A percentile compares a stretch with the other conserved stretches of the same genome.
phyloP scores from a whole-genome alignment of 23 tunicate genomes.

The Trididemnum nubilum region DNA sequence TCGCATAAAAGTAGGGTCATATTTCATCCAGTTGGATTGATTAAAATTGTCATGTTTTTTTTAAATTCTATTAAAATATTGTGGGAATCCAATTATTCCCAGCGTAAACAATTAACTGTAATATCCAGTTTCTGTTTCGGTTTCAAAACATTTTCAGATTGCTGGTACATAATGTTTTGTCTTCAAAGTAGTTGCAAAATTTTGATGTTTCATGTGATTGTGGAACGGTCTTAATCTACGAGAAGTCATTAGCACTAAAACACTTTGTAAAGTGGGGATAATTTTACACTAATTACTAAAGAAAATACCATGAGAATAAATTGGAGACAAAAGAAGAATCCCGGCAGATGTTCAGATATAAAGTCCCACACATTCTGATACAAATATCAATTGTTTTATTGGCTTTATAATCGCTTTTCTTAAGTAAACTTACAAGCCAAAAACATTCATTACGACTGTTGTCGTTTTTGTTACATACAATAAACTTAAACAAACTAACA shows the following conservation, averaged over 20 bases:
- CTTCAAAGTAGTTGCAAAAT: too few relatives aligned
- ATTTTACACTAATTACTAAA: conserved; percentile 4
- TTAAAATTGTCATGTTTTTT: too few relatives aligned
- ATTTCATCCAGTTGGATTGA: too few relatives aligned
- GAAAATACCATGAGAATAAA: not conserved
- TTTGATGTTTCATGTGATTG: too few relatives aligned
- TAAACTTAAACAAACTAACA: not conserved
- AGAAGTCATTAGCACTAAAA: too few relatives aligned
- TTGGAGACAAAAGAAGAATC: not conserved
- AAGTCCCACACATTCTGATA: not conserved
- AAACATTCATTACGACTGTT: not conserved
- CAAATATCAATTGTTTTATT: not conserved
- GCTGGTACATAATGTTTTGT: too few relatives aligned
- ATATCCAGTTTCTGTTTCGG: not conserved
- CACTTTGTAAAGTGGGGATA: not conserved
- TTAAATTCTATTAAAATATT: too few relatives aligned
- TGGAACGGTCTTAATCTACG: too few relatives aligned
- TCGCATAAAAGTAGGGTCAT: too few relatives aligned
- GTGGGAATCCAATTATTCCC: too few relatives aligned
- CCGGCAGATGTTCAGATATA: not conserved
- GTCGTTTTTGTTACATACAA: not conserved
- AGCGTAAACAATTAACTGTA: not conserved
- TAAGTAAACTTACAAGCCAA: conserved; percentile 3
- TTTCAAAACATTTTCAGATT: too few relatives aligned
- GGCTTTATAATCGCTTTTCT: not conserved